Evolutionary conservation across 2,113 vertebrate species (phyloP).

Genomic region (Phalacrocorax carbo): DNA sequence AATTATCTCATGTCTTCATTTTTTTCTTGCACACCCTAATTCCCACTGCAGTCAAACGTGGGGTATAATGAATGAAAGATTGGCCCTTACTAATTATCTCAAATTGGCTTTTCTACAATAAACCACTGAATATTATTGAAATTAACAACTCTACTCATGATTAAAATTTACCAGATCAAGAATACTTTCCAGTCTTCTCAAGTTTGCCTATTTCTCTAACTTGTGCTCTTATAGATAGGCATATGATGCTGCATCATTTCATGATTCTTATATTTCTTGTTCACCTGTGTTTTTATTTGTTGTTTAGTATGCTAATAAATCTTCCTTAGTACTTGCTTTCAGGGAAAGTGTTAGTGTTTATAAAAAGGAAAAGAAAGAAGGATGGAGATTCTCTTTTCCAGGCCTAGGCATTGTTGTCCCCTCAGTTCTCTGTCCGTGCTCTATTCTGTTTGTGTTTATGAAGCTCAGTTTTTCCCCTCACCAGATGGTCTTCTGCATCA

Average conservation of each 20-base stretch:
- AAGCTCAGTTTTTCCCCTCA: background rate
- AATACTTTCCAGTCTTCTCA: background rate
- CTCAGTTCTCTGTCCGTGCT: background rate
- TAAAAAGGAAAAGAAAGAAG: background rate
- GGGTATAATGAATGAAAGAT: background rate
- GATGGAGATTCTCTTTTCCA: background rate
- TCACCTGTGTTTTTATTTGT: background rate
- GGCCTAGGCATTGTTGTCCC: background rate
- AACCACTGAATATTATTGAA: background rate
- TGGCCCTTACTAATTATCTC: background rate
- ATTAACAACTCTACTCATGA: background rate
- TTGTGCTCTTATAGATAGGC: background rate
- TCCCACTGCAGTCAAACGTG: background rate
- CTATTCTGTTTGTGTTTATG: background rate
- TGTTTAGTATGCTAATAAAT: background rate
- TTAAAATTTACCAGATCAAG: background rate
- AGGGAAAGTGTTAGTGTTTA: background rate
- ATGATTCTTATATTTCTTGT: background rate
- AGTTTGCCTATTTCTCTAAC: background rate
- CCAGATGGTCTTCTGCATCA: constrained; percentile 22
- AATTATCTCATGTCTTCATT: background rate
- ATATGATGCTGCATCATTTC: background rate
- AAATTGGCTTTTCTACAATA: background rate
- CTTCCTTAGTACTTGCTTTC: background rate
- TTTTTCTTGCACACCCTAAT: background rate